Base-by-base conservation (phyloP, 1,140 invertebrate genomes). In the Bombus confusus region DNA sequence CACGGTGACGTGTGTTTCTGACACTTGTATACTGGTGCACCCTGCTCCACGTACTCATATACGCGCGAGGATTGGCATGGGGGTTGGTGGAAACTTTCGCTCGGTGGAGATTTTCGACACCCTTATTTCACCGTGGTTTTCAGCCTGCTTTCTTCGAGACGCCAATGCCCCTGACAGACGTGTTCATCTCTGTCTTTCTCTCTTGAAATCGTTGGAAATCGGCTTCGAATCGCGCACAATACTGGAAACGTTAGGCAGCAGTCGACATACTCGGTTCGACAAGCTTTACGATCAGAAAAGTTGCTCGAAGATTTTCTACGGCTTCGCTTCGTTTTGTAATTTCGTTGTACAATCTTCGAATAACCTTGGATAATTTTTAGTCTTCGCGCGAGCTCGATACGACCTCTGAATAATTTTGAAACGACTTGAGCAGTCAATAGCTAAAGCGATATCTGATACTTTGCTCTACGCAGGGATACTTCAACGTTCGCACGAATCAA, bases 1-100 rank as follows among this genome's bases (percentile, higher is more conserved):
- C 89, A 86, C 87, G 89, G 89, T 90, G 91, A 93, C 93, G 92
- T 92, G 91, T 94, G 93, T 93, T 94, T 80, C 90, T 94, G 93
- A 94, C 93, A 94, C 91, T 94, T 94, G 92, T 92, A 91, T 91
- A 91, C 91, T 85, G 74, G 69, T 73, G 47, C 62, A 57, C 37
- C 71, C 64, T 43, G 64, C 47, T 31, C 59, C 83, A 57, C 78
- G 78, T 81, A 86, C 78, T 57, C 62, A n/a, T 71, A 66, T 71
- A 75, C 62, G 62, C 22, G 31, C 64, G 43, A 12, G 18, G 41
- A 34, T 34, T 15, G 72, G 89, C 81, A 85, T 25, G 64, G 66
- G 75, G 66, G 57, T 66, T 37, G 79, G 74, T 69, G 68, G 69
- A 62, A 41, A 80, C 78, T 92, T 92, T 92, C 86, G 90, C 37